These are phyloP conservation scores for Urocyon cinereoargenteus DNA, from an alignment of 2,797 vertebrate genomes.

Conservation along the genomic window DNA sequence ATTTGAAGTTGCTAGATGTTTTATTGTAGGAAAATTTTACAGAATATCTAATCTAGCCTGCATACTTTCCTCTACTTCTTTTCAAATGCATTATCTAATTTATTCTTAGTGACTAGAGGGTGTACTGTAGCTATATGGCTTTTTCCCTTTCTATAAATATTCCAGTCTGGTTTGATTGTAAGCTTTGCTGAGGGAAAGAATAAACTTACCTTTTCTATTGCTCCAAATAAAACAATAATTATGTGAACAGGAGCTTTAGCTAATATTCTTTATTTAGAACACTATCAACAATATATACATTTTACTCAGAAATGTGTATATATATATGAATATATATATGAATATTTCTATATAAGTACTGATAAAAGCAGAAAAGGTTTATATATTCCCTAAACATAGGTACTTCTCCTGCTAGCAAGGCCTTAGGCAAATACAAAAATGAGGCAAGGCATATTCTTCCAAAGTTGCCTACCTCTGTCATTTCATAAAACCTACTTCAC, in stretches of 20 bases:
- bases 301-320: neutral
- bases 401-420: neutral
- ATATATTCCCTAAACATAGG: neutral
- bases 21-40: neutral
- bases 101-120: slow-evolving; percentile 40
- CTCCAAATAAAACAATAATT: neutral
- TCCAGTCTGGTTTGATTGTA: slow-evolving; percentile 7
- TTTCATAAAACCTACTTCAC: slow-evolving; percentile 11
- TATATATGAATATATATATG: neutral
- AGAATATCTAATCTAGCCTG: neutral
- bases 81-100: slow-evolving; percentile 6
- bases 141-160: slow-evolving; percentile 4
- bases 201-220: neutral
- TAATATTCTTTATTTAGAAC: slow-evolving; percentile 22
- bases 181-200: neutral
- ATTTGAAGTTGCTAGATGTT: neutral
- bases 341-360: neutral
- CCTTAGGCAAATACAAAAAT: slow-evolving; percentile 16
- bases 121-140: neutral
- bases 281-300: neutral
- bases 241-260: neutral
- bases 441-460: neutral
- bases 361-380: neutral
- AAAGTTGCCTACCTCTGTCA: neutral
- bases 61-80: neutral